Conservation (phyloP, 2,797 vertebrate genomes). For the Rhodeus uyekii region DNA sequence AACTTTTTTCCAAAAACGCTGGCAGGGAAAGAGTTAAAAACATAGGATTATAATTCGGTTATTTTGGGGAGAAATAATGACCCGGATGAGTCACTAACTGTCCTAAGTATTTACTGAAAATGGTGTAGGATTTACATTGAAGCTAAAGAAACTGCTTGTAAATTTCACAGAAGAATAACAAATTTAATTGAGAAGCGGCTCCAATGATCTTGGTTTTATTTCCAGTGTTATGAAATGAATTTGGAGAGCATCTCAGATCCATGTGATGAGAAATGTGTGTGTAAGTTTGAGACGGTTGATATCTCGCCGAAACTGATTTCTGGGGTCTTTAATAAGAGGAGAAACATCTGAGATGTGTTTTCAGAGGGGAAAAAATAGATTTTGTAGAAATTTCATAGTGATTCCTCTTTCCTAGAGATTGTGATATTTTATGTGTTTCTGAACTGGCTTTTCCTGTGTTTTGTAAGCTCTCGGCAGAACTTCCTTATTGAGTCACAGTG, state of each 20-base stretch:
- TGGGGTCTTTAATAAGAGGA: too few species aligned
- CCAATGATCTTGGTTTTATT: neutral
- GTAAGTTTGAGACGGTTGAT: too few species aligned
- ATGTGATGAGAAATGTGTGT: too few species aligned
- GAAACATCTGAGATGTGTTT: neutral
- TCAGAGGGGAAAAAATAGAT: neutral
- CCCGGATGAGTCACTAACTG: neutral
- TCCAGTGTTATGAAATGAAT: too few species aligned
- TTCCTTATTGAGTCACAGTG: slow-evolving; percentile 17
- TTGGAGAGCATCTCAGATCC: too few species aligned
- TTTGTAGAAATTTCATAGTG: neutral
- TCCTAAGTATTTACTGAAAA: neutral
- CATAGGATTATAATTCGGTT: neutral
- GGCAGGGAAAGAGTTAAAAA: too few species aligned
- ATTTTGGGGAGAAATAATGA: neutral
- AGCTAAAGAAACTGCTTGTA: neutral
- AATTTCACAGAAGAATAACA: too few species aligned
- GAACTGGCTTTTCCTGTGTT: slow-evolving; percentile 13
- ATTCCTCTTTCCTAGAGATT: neutral
- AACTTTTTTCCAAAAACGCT: too few species aligned
- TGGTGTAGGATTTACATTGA: neutral
- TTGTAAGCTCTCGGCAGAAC: slow-evolving; percentile 43
- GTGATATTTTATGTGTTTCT: neutral
- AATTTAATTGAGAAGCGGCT: too few species aligned
- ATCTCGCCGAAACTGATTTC: too few species aligned